Evolutionary conservation across 2,888 invertebrate species (phyloP).

Genomic region (Drosophila trichaetosa): DNA sequence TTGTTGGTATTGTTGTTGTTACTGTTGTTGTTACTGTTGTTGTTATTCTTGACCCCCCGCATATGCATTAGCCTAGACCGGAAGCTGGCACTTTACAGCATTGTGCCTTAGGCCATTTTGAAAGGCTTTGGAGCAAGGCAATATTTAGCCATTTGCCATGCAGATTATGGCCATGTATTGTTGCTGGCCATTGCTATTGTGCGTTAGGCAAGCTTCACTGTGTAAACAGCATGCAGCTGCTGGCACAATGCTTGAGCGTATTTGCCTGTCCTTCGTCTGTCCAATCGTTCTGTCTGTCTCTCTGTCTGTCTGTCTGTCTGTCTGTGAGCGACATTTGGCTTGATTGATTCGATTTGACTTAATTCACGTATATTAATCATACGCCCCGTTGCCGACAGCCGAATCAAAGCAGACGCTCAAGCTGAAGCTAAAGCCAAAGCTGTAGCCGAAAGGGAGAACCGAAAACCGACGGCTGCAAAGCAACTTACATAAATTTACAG

Average conservation of each 20-base stretch:
- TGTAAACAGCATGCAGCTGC: constrained; percentile 21
- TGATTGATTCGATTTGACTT: constrained; percentile 80
- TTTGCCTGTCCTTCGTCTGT: constrained; percentile 40
- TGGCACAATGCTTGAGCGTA: constrained; percentile 26
- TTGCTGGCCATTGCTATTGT: constrained; percentile 8
- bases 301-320: constrained; percentile 12
- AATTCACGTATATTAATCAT: constrained; percentile 80
- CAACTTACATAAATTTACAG: constrained; percentile 33
- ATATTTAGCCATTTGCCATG: constrained; percentile 62
- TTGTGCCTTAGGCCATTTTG: constrained; percentile 33
- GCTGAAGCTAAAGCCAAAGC: neutral
- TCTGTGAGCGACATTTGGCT: constrained; percentile 62
- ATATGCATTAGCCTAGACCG: constrained; percentile 65
- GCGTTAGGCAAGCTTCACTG: constrained; percentile 31
- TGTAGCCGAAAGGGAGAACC: neutral
- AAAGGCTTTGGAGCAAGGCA: constrained; percentile 45
- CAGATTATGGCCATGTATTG: constrained; percentile 51
- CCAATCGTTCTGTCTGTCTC: constrained; percentile 20
- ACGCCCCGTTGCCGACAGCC: constrained; percentile 56
- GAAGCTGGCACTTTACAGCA: constrained; percentile 73
- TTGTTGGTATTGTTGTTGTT: constrained; percentile 12
- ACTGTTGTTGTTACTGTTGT: neutral
- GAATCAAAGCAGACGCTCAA: constrained; percentile 45
- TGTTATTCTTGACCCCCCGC: constrained; percentile 28
- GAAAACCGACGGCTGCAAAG: constrained; percentile 2